Evolutionary conservation across 2,797 vertebrate genomes (phyloP), one percentile per base, ranked within the genome.

Genomic region (Anomalospiza imberbis): DNA sequence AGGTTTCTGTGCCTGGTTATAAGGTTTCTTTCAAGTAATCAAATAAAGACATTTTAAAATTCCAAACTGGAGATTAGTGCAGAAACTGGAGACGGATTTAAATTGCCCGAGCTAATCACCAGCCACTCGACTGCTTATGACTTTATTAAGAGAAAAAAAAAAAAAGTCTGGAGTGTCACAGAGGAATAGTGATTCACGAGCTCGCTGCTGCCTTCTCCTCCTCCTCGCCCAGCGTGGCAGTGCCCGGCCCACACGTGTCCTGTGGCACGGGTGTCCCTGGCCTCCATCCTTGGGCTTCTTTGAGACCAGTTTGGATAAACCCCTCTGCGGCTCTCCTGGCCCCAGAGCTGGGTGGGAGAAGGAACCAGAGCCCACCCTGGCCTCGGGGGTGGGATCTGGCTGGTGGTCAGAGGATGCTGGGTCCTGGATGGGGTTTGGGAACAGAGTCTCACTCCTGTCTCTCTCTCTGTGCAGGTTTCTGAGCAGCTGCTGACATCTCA

Each of bases 61-160:
- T 89, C 88, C 80, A 55, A 85, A 50, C 22, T 34, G 93, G 71
- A 81, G 94, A 83, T 94, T 19, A 79, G 55, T 7, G 83, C 85
- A 80, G 88, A 71, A 86, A 86, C 60, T 53, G 82, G 94, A 93
- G 92, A 71, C 4, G 20, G 83, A 17, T 91, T 89, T 63, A 85
- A 95, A 94, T 84, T 88, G 89, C 91, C 87, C 67, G 0, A 89
- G 90, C 85, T 95, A 48, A 94, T 95, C 90, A 77, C 82, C 82
- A 70, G 50, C 89, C 66, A 42, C 93, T 93, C 19, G 47, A 60
- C 91, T 85, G 76, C 91, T 75, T 40, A 47, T 88, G 93, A 38
- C 88, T 94, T 94, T 79, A 93, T 94, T 68, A 68, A 76, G 65
- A 48, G 77, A 13, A 36, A 25, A 53, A 31, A 58, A n/a, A 34